Conservation (phyloP, 2,113 vertebrate genomes). For the Ursus arctos region DNA sequence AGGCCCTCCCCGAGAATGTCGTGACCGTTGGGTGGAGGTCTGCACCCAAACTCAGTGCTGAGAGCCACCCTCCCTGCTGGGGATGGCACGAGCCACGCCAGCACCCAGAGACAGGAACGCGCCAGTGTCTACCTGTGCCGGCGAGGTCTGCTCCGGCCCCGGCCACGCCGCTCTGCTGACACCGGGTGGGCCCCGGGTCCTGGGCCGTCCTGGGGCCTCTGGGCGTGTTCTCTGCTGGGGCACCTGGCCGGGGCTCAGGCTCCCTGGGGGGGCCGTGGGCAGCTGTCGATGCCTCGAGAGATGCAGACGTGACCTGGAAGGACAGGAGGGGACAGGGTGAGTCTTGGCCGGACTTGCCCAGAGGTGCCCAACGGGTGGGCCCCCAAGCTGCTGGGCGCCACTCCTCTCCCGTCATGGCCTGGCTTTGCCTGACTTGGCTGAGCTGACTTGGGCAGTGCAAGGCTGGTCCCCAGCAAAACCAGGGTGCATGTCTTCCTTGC, state of each 20-base stretch:
- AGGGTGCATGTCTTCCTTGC: rapidly evolving
- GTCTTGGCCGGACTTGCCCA: rapidly evolving
- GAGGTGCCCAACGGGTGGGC: neutral
- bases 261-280: slow-evolving; percentile 52
- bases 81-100: rapidly evolving
- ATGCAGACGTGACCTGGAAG: slow-evolving; percentile 77
- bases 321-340: slow-evolving; percentile 55
- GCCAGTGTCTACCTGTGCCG: slow-evolving; percentile 85
- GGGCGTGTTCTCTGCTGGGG: slow-evolving; percentile 71
- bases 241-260: slow-evolving; percentile 19
- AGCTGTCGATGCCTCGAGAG: slow-evolving; percentile 71
- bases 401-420: rapidly evolving
- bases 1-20: rapidly evolving
- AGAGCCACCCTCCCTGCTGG: neutral
- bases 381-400: rapidly evolving
- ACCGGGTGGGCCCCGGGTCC: slow-evolving; percentile 50
- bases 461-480: neutral
- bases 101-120: neutral
- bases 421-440: rapidly evolving
- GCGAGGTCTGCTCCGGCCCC: slow-evolving; percentile 66
- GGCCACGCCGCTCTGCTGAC: slow-evolving; percentile 73
- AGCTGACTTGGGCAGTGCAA: rapidly evolving
- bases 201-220: neutral
- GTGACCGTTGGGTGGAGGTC: rapidly evolving
- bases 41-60: neutral